Base-by-base conservation (phyloP, 2,797 vertebrate genomes). In the Adrianichthys oophorus region DNA sequence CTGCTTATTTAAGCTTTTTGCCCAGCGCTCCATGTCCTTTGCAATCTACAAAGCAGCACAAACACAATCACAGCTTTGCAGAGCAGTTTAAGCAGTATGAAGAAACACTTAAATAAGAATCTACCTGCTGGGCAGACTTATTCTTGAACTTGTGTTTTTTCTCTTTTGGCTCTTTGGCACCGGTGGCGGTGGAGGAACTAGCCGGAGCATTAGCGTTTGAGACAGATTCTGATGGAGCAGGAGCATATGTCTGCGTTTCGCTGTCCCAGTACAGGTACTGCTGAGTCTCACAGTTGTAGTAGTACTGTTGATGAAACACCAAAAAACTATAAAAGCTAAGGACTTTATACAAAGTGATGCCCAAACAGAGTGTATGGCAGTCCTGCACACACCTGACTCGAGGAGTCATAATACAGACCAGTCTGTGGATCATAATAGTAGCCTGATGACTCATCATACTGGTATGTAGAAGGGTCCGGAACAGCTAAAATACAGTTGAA, bases 11-110 rank as follows among this genome's bases (percentile, higher is more conserved):
- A 98, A 82, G 72, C 93, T 97, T 89, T 98, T 98, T 26, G 95
- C 95, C 96, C 96, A 98, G 44, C 96, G 94, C 51, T 96, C 95
- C 96, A 98, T 98, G 77, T 98, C 96, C 85, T 98, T 98, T 23
- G 95, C 95, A 21, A 98, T 98, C 96, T 98, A 87, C 4, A 67
- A 66, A 56, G 17, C 3, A 23, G 17, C 12, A 41, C 0, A 37
- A 40, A 19, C 10, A 14, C 21, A 21, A 56, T 7, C 10, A 21
- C 32, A 37, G 32, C 32, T 37, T 37, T 37, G 10, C 32, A 4
- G 10, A 37, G 32, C 32, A 37, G 32, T 37, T 37, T 37, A 10
- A 37, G 10, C 32, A 12, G 32, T 10, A 12, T 37, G 32, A 21
- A 45, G 0, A 43, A 24, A 29, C 41, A 23, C 1, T 29, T 4